These are phyloP conservation scores for Chlorodrepanis virens DNA, from an alignment of 2,113 vertebrate species.

Conservation along the genomic window DNA sequence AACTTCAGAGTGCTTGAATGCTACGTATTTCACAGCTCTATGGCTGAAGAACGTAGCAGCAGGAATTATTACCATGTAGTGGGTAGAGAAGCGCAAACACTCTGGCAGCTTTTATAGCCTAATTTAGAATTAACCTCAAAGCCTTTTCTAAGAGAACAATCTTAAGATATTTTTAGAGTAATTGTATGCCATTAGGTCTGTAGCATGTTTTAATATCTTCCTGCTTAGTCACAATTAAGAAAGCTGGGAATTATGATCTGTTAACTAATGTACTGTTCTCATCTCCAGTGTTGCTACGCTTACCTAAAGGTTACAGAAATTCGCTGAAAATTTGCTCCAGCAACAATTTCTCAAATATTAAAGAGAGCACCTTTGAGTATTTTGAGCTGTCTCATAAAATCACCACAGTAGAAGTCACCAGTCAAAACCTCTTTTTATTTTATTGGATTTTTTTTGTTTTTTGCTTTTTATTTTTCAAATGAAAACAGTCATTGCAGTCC, in stretches of 20 bases:
- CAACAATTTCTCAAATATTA: neutral
- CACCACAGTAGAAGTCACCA: neutral
- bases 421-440: neutral
- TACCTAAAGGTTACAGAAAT: neutral
- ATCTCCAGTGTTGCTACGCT: neutral
- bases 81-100: neutral
- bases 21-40: neutral
- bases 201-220: conserved; percentile 6
- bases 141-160: neutral
- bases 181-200: conserved; percentile 2
- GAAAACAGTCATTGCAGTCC: neutral
- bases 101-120: neutral
- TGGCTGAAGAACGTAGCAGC: neutral
- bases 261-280: neutral
- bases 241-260: neutral
- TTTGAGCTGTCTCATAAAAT: neutral
- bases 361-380: neutral
- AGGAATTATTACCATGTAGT: neutral
- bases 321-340: neutral
- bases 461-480: neutral
- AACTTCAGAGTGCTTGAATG: neutral
- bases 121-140: conserved; percentile 36
- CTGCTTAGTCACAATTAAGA: conserved; percentile 37
- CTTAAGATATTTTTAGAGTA: conserved; percentile 52
- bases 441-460: too few relatives aligned